Evolutionary conservation across 2,888 invertebrate species (phyloP).

Genomic region (Hofmannophila pseudospretella): DNA sequence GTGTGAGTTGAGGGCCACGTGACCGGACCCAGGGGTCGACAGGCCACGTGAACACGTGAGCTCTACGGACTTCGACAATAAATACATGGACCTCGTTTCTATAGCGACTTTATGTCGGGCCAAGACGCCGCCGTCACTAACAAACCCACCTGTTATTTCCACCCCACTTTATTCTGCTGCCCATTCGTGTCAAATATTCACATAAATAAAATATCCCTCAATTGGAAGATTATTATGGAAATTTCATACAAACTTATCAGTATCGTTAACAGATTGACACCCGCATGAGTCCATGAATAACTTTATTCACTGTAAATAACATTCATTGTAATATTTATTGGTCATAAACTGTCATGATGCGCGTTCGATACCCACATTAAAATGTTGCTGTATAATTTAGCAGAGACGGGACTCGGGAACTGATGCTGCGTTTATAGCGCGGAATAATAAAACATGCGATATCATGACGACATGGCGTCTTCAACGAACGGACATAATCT

Average conservation of each 20-base stretch:
- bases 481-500: slow-evolving; percentile 74
- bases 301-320: slow-evolving; percentile 45
- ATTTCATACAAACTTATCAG: slow-evolving; percentile 23
- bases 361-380: slow-evolving; percentile 51
- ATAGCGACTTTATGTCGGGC: slow-evolving; percentile 5
- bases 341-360: slow-evolving; percentile 49
- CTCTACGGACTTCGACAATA: slow-evolving; percentile 12
- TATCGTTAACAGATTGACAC: slow-evolving; percentile 37
- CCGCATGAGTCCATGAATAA: slow-evolving; percentile 49
- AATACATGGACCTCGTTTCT: slow-evolving; percentile 2
- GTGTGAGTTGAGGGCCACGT: slow-evolving; percentile 27
- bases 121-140: slow-evolving; percentile 7
- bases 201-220: slow-evolving; percentile 2
- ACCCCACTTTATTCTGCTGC: background rate
- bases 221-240: slow-evolving; percentile 22
- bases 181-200: slow-evolving; percentile 5
- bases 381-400: slow-evolving; percentile 58
- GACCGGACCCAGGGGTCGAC: slow-evolving; percentile 22
- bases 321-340: slow-evolving; percentile 54
- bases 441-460: slow-evolving; percentile 70
- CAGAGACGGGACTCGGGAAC: slow-evolving; percentile 29
- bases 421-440: slow-evolving; percentile 49
- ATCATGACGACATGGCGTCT: slow-evolving; percentile 63
- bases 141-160: slow-evolving; percentile 8
- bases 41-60: slow-evolving; percentile 46